These are phyloP conservation scores for Clarias gariepinus DNA, from an alignment of 2,113 vertebrate species.

Conservation along the genomic window DNA sequence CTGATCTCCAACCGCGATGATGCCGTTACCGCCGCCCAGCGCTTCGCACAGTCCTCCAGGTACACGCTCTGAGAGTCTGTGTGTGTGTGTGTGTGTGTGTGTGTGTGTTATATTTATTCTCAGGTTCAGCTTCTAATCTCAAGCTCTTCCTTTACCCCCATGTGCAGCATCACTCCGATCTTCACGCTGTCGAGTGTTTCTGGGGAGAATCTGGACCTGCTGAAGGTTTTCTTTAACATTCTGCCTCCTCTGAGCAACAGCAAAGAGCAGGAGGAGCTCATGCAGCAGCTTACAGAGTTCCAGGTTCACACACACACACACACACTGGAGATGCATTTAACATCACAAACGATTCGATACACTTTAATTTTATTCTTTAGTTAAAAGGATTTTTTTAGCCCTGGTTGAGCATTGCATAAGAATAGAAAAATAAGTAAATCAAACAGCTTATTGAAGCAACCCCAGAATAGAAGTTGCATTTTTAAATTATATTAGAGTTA, in stretches of 20 bases:
- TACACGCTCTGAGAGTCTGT: conserved; percentile 49
- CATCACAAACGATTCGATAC: not conserved
- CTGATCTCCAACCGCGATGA: conserved; percentile 84
- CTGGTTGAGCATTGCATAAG: not conserved
- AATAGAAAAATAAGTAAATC: not conserved
- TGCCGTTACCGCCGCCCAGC: conserved; percentile 92
- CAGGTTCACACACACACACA: conserved; percentile 74
- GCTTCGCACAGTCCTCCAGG: conserved; percentile 91
- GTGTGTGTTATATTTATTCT: not conserved
- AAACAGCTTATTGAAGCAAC: too few species aligned
- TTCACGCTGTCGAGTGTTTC: conserved; percentile 93
- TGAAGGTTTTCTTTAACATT: conserved; percentile 94
- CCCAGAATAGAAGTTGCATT: not conserved
- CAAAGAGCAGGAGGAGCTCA: conserved; percentile 94
- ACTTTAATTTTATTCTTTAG: not conserved
- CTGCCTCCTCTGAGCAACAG: conserved; percentile 93
- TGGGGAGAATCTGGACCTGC: conserved; percentile 87
- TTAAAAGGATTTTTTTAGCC: not conserved
- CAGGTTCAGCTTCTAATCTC: not conserved
- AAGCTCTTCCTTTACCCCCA: not conserved
- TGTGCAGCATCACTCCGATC: conserved; percentile 87
- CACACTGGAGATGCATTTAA: not conserved
- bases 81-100: not conserved
- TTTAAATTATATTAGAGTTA: not conserved
- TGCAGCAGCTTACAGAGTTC: conserved; percentile 96